Base-by-base conservation (phyloP, 2,888 invertebrate species). In the Dynastes grantii region DNA sequence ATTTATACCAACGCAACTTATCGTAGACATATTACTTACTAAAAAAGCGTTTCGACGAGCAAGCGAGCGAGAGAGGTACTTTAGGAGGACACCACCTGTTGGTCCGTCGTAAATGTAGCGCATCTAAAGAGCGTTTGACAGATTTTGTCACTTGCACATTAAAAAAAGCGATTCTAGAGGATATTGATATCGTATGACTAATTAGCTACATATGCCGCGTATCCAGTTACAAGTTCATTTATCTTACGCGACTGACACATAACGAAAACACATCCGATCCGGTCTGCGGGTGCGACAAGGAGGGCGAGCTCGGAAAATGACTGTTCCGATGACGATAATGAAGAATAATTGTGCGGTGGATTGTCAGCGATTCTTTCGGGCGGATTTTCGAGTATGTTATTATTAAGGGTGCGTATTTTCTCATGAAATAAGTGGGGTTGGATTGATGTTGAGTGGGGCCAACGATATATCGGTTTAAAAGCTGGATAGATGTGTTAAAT, bases 141-240 rank as follows among this genome's bases (percentile, higher is more conserved):
- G 80, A 80, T 81, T 84, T 82, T 83, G 82, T 84, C 81, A 80
- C 83, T 85, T 83, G 83, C 82, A 81, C 81, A 76, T 81, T 63
- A 65, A 84, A 85, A 58, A 73, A 58, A 55, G 83, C 82, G 83
- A 83, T 83, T 81, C 82, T 81, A 84, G 84, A 84, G 83, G 81
- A 84, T 84, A 86, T 82, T 83, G 83, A 84, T 85, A 84, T 85
- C 84, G 82, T 81, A 84, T 81, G 85, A 81, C 84, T 85, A 85
- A 85, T 85, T 85, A 84, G 83, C 81, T 81, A 81, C 85, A 85
- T 84, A 81, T 85, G 85, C 82, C 82, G 76, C 80, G 78, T 82
- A 82, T 80, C 71, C 58, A 64, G 68, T 76, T 77, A 70, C 73
- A 51, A 55, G 45, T 64, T 76, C 76, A 79, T 79, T 79, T 79